Base-by-base conservation (phyloP, 2,888 invertebrate species). In the Eubasilissa splendida region DNA sequence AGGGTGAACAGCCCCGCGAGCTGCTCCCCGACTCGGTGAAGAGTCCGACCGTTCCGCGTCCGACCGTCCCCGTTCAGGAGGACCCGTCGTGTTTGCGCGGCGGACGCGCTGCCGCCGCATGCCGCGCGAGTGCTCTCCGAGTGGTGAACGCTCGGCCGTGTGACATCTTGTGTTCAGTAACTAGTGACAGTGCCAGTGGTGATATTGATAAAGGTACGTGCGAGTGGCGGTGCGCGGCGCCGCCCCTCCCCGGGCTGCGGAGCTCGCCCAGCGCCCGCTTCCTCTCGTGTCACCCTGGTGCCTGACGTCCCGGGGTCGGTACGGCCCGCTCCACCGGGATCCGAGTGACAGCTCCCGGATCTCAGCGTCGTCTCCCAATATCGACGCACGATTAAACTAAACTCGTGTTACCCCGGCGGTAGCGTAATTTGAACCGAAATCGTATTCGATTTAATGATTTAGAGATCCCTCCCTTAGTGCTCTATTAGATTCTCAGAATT, bases 161-260 rank as follows among this genome's bases (percentile, higher is more conserved):
- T 80, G 77, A 80, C 80, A 80, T 74, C 76, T 77, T 77, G 77
- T 77, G 77, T 79, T 79, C 68, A 54, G 73, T 58, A 68, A 77
- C 70, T 70, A 80, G 76, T 60, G 70, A 76, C 60, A 76, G 68
- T 76, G 70, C 31, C 56, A 56, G 42, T 73, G 71, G 76, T 80
- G 80, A 71, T 80, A 71, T 80, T 76, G 76, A 52, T 52, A 63
- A 80, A 80, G 80, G 80, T 80, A 76, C 59, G 80, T 73, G 76
- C 63, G 65, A 22, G 42, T 10, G 31, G 58, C 65, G 56, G 42
- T 73, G 74, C 50, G 71, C 54, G 74, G n/a, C 65, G 53, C 22
- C 22, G 7, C 42, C 42, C 42, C 60, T 56, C 42, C 42, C 53
- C 68, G 78, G 4, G 14, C 50, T 71, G 59, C 53, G 33, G 42